These are phyloP conservation scores for Ophiothrix spiculata DNA, from an alignment of 35 echinoderm and acorn worm genomes.

Conservation along the genomic window DNA sequence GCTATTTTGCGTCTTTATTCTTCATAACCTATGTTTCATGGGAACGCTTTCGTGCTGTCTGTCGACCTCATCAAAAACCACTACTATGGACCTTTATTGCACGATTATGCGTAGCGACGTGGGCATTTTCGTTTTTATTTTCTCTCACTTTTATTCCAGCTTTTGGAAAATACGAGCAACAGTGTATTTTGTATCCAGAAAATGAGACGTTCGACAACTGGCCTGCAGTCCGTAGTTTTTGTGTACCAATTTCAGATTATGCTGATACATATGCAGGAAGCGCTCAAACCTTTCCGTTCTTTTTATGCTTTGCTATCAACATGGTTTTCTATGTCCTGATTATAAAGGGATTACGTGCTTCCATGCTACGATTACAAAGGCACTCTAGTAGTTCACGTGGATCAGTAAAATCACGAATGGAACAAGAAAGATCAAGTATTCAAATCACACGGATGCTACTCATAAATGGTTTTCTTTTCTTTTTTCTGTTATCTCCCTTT, in stretches of 20 bases:
- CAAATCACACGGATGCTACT: neutral
- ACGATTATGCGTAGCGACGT: neutral
- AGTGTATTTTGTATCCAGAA: neutral
- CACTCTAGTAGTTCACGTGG: neutral
- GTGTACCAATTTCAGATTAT: neutral
- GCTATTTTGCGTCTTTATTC: conserved; percentile 34
- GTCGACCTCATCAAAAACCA: neutral
- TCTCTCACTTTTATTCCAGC: neutral
- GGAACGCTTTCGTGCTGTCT: conserved; percentile 62
- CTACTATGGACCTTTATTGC: neutral
- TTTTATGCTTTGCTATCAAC: neutral
- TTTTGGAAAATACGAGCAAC: neutral
- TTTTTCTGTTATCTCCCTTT: neutral
- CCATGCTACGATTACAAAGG: neutral
- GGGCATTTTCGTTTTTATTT: neutral
- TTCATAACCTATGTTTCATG: conserved; percentile 47
- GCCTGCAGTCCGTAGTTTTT: neutral
- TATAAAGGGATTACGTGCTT: neutral
- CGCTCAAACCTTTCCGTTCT: neutral
- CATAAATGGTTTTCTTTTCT: neutral
- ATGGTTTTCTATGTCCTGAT: neutral
- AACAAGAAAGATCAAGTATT: neutral
- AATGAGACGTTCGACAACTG: neutral
- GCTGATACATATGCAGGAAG: neutral
- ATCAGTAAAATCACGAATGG: neutral